Conservation (phyloP, 1,140 invertebrate species). For the Drosophila ercepeae region DNA sequence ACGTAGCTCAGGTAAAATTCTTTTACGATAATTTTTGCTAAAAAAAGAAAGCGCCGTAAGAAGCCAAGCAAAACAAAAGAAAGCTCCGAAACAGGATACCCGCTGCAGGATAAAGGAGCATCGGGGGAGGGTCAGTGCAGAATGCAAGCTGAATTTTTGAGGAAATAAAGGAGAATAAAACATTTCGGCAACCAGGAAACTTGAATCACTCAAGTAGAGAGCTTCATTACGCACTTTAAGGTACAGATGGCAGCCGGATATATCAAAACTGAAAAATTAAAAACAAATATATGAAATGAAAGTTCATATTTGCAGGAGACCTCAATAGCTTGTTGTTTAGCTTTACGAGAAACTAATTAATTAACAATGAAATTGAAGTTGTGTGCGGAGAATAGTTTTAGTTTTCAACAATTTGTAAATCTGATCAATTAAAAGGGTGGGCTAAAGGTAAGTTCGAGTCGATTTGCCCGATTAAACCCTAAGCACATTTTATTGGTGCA, state of each 20-base stretch:
- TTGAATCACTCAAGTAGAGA: conserved; percentile 32
- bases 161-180: conserved; percentile 27
- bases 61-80: conserved; percentile 11
- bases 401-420: conserved; percentile 16
- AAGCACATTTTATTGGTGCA: conserved; percentile 69
- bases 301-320: neutral
- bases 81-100: conserved; percentile 25
- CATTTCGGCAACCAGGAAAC: conserved; percentile 40
- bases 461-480: conserved; percentile 74
- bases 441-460: conserved; percentile 10
- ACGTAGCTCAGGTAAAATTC: conserved; percentile 81
- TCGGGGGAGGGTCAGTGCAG: conserved; percentile 14
- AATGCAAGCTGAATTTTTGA: conserved; percentile 18
- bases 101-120: conserved; percentile 8
- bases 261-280: neutral
- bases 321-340: neutral
- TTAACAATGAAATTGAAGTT: neutral
- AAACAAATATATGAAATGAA: neutral
- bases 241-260: conserved; percentile 6
- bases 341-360: neutral
- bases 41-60: conserved; percentile 53
- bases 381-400: no score
- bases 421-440: conserved; percentile 52
- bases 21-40: conserved; percentile 79
- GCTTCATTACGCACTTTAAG: conserved; percentile 47